Evolutionary conservation across 2,113 vertebrate species (phyloP).

Genomic region (Centropus bengalensis): DNA sequence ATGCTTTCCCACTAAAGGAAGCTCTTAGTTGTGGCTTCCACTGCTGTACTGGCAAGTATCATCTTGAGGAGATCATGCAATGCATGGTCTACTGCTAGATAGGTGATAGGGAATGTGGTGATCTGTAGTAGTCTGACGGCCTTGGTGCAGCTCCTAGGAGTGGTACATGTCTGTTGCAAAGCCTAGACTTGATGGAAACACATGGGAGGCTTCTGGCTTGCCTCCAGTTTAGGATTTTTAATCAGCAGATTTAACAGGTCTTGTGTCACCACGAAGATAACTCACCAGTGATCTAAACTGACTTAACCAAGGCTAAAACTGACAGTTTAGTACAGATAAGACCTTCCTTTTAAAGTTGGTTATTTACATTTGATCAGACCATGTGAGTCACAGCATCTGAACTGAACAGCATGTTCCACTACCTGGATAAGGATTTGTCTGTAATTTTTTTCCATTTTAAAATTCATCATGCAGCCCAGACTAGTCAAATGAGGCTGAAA

Average conservation of each 20-base stretch:
- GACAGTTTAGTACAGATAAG: not conserved
- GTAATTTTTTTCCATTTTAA: not conserved
- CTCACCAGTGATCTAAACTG: not conserved
- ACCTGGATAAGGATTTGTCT: not conserved
- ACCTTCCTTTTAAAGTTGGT: not conserved
- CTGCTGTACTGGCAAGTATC: not conserved
- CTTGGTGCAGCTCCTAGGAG: not conserved
- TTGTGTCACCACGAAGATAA: not conserved
- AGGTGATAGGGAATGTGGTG: not conserved
- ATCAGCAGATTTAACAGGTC: not conserved
- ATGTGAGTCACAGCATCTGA: not conserved
- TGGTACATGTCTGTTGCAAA: not conserved
- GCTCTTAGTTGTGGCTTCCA: not conserved
- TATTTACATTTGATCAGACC: not conserved
- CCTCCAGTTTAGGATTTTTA: not conserved
- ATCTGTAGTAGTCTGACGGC: not conserved
- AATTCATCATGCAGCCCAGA: not conserved
- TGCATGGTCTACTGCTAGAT: too few species aligned
- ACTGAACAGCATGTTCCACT: not conserved
- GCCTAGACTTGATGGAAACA: not conserved
- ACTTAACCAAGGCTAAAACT: not conserved
- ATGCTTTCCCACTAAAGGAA: not conserved
- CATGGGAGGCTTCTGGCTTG: not conserved
- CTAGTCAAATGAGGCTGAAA: not conserved
- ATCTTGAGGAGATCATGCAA: rapidly evolving